phyloP scores from a whole-genome alignment of 2,113 vertebrate species.

The Ptilonorhynchus violaceus region DNA sequence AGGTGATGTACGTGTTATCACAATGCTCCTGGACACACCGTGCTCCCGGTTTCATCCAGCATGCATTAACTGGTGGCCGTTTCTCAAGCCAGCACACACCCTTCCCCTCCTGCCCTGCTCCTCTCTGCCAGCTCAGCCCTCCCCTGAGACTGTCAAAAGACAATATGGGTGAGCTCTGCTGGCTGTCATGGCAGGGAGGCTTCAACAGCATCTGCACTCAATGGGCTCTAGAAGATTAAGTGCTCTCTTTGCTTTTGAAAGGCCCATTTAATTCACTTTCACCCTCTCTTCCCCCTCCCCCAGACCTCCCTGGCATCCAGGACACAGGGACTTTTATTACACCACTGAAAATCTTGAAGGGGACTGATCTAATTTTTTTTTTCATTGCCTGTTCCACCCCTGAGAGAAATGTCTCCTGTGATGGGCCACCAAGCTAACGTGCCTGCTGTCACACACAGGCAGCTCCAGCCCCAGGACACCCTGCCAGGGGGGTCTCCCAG shows the following conservation, averaged over 20 bases:
- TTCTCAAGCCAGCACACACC: not conserved
- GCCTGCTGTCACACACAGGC: not conserved
- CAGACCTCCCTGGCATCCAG: conserved; percentile 40
- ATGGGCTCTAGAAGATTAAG: conserved; percentile 24
- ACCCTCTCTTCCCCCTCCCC: not conserved
- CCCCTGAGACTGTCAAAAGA: not conserved
- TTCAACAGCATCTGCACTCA: conserved; percentile 2
- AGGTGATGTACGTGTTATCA: fast-evolving
- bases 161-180: not conserved
- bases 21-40: not conserved
- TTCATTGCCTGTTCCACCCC: not conserved
- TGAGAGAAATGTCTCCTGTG: not conserved
- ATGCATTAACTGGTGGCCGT: fast-evolving
- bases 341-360: not conserved
- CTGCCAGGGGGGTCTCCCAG: not conserved
- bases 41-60: not conserved
- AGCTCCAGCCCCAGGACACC: not conserved
- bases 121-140: not conserved
- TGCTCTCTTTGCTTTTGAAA: conserved; percentile 39
- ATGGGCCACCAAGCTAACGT: not conserved
- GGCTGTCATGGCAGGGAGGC: not conserved
- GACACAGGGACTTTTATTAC: conserved; percentile 51
- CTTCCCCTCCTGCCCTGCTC: not conserved
- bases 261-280: conserved; percentile 49
- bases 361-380: not conserved